Evolutionary conservation across 2,797 vertebrate genomes (phyloP).

Genomic region (Typhlichthys subterraneus): DNA sequence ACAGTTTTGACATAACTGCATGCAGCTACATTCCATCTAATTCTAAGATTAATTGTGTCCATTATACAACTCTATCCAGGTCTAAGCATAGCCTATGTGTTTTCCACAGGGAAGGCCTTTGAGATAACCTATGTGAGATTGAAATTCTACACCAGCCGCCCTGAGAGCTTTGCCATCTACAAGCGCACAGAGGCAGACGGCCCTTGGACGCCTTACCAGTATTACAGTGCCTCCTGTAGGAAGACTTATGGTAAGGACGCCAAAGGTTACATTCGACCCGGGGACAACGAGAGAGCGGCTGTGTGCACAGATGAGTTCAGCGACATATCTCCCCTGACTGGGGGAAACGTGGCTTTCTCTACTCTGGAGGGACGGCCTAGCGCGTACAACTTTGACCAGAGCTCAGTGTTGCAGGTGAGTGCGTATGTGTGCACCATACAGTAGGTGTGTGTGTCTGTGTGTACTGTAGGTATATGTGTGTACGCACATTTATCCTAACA

Average conservation of each 20-base stretch:
- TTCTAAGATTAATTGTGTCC: conserved; percentile 25
- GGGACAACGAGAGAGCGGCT: conserved; percentile 84
- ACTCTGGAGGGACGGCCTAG: conserved; percentile 93
- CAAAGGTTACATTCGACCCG: conserved; percentile 77
- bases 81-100: conserved; percentile 39
- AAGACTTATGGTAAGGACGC: conserved; percentile 79
- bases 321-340: conserved; percentile 92
- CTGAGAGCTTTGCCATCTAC: conserved; percentile 94
- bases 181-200: conserved; percentile 74
- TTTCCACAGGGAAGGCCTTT: conserved; percentile 87
- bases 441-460: not conserved
- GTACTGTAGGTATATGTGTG: not conserved
- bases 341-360: conserved; percentile 94
- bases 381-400: conserved; percentile 92
- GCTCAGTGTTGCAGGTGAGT: conserved; percentile 84
- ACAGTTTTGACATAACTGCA: conserved; percentile 19
- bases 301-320: conserved; percentile 93
- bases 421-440: not conserved
- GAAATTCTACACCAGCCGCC: conserved; percentile 94
- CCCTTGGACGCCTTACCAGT: conserved; percentile 92
- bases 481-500: no score
- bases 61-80: conserved; percentile 19
- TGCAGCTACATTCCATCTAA: conserved; percentile 21
- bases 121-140: conserved; percentile 93
- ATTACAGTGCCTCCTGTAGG: conserved; percentile 88